Evolutionary conservation across 2,888 invertebrate species (phyloP).

Genomic region (Sarcophaga rosellei): DNA sequence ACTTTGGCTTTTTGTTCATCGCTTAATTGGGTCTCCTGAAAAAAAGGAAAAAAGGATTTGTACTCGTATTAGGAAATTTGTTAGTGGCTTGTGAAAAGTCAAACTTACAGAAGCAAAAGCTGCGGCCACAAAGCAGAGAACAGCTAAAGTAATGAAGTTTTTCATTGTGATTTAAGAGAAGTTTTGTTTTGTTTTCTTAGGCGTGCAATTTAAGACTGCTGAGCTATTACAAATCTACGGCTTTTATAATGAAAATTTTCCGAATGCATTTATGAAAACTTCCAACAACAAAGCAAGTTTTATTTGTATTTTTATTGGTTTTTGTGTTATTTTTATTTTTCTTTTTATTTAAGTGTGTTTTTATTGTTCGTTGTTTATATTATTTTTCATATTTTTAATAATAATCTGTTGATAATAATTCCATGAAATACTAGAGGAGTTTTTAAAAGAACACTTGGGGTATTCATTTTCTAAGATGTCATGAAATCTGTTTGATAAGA

Average conservation of each 20-base stretch:
- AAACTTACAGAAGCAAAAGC: slow-evolving; percentile 69
- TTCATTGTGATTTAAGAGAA: slow-evolving; percentile 71
- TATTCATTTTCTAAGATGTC: no score
- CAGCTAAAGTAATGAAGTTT: slow-evolving; percentile 71
- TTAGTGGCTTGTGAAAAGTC: slow-evolving; percentile 63
- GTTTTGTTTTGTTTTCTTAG: background rate
- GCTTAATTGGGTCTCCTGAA: slow-evolving; percentile 60
- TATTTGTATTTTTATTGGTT: no score
- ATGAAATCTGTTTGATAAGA: no score
- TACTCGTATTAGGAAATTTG: background rate
- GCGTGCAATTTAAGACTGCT: background rate
- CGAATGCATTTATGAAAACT: no score
- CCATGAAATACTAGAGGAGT: no score
- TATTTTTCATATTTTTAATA: no score
- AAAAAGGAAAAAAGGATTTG: background rate
- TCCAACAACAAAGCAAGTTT: no score
- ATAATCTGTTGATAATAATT: no score
- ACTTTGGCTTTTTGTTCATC: slow-evolving; percentile 76
- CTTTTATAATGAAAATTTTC: slow-evolving; percentile 40
- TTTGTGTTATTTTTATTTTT: no score
- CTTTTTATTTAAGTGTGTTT: no score
- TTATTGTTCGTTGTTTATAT: no score
- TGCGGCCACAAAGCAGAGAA: slow-evolving; percentile 70
- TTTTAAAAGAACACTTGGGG: no score
- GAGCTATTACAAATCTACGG: background rate